Percentiles rank a stretch among this genome's conserved stretches.
Evolutionary conservation across 2,113 vertebrate genomes (phyloP).

Genomic region (Trachemys scripta): DNA sequence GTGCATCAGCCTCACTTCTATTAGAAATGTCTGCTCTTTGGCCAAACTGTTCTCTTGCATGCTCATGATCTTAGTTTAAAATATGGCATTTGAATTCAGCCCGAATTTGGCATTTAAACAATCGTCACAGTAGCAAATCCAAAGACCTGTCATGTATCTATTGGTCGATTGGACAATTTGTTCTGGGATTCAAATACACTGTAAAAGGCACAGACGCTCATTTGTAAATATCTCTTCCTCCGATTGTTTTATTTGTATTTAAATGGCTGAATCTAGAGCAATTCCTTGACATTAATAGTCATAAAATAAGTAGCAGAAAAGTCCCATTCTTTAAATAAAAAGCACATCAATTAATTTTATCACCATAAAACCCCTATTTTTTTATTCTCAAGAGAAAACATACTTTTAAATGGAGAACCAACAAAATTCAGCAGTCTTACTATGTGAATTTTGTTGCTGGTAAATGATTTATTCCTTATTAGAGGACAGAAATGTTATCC

Average conservation of each 20-base stretch:
- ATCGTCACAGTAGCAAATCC: not conserved
- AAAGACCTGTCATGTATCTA: not conserved
- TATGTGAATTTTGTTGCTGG: not conserved
- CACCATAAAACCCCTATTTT: not conserved
- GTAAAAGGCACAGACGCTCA: not conserved
- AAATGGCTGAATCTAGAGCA: conserved; percentile 12
- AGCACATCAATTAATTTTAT: not conserved
- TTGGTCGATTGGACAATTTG: not conserved
- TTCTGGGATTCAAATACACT: not conserved
- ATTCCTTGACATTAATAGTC: not conserved
- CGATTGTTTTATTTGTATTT: not conserved
- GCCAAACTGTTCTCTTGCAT: not conserved
- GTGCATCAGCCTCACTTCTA: not conserved
- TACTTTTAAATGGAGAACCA: not conserved
- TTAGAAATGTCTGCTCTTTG: not conserved
- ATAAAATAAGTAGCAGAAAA: not conserved
- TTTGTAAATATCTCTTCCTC: accelerated
- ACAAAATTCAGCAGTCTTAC: accelerated
- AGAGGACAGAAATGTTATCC: not conserved
- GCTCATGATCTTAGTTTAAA: not conserved
- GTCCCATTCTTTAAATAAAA: not conserved
- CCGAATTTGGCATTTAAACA: conserved; percentile 22
- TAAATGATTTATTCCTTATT: not conserved
- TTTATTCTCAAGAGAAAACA: not conserved
- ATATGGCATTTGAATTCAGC: not conserved